Evolutionary conservation across 2,888 invertebrate genomes (phyloP).

Genomic region (Sarcophaga rosellei): DNA sequence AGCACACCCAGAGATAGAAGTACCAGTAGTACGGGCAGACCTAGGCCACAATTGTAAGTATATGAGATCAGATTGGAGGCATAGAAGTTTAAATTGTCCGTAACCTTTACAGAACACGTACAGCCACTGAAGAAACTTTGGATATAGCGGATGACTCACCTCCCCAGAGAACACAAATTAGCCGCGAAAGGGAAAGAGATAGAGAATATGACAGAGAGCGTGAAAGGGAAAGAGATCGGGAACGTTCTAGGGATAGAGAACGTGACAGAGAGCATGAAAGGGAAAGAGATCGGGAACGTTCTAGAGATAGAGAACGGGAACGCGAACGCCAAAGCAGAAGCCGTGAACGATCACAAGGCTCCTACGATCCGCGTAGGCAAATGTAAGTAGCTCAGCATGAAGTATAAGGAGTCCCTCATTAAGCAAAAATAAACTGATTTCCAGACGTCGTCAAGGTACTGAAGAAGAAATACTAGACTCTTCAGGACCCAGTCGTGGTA

Average conservation of each 20-base stretch:
- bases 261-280: constrained; percentile 69
- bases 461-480: constrained; percentile 77
- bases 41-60: constrained; percentile 73
- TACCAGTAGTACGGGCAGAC: constrained; percentile 72
- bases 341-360: constrained; percentile 71
- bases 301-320: constrained; percentile 30
- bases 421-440: neutral
- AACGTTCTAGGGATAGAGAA: constrained; percentile 38
- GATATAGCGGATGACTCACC: constrained; percentile 75
- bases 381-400: constrained; percentile 69
- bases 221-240: constrained; percentile 69
- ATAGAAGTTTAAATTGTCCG: neutral
- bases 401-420: neutral
- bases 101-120: constrained; percentile 72
- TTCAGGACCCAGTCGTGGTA: constrained; percentile 76
- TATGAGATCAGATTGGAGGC: neutral
- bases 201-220: constrained; percentile 68
- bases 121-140: constrained; percentile 77
- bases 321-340: constrained; percentile 71
- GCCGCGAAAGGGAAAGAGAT: constrained; percentile 62
- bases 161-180: constrained; percentile 63
- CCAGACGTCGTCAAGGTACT: constrained; percentile 73
- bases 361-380: constrained; percentile 71
- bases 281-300: constrained; percentile 67
- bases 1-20: constrained; percentile 72